Evolutionary conservation across 2,113 vertebrate genomes (phyloP), one percentile per base, ranked within the genome.

Genomic region (Otolemur garnettii): DNA sequence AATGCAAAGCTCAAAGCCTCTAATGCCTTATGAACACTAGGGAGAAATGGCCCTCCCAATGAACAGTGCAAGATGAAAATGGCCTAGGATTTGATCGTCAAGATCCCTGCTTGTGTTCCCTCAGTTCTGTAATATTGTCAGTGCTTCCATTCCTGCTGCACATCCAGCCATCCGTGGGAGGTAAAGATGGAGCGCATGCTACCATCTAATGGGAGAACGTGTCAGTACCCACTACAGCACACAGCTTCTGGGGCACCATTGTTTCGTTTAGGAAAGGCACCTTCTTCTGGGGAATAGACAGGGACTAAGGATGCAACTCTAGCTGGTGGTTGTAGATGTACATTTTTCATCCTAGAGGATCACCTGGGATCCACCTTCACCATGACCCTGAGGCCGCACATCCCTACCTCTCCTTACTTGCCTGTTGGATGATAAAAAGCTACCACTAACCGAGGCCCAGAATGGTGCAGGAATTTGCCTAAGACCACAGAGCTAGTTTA

Each of bases 1-100:
- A 92, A 96, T 17, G 79, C 68, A 83, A 94, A 89, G 86, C 95
- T 95, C 90, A 96, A 86, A 94, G 74, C 85, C 55, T 91, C 82
- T 96, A 93, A 93, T 95, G 93, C 59, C 88, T 95, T 69, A 3
- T 14, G 35, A 79, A 57, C 62, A 64, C 2, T 24, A 50, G 57
- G 86, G 84, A 91, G 82, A 95, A 91, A 91, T 95, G 85, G 89
- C 82, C 91, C 90, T 94, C 74, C 59, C 19, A 5, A 17, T 50
- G 88, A 86, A 50, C 57, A 93, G 68, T 30, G 7, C 19, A 21
- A 89, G 78, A 92, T 83, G 42, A 71, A 79, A 90, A 71, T 28
- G 72, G 93, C 53, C 68, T 53, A 18, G 64, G 38, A 53, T 93
- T 79, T 68, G 85, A 91, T 30, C 33, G 75, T 78, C 71, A 71